These are phyloP conservation scores for Physella acuta DNA, from an alignment of 1,140 invertebrate genomes.

Conservation along the genomic window DNA sequence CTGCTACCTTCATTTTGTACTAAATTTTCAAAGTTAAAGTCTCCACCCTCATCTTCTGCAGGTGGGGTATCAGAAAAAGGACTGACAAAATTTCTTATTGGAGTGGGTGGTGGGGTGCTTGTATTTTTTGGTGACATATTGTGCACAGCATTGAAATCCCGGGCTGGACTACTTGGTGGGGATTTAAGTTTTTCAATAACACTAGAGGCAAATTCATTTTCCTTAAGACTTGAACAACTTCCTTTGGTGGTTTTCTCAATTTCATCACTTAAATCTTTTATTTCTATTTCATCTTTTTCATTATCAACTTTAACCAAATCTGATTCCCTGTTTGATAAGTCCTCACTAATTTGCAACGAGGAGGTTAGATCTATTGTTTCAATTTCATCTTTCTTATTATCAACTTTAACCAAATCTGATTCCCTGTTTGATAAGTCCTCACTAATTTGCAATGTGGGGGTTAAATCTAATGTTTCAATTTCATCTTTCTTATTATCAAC, in stretches of 20 bases:
- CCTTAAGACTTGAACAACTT: background rate
- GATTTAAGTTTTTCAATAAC: constrained; percentile 14
- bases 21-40: too few relatives aligned
- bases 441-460: too few relatives aligned
- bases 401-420: background rate
- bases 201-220: constrained; percentile 13
- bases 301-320: background rate
- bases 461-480: background rate
- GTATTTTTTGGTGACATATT: background rate
- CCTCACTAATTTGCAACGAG: background rate
- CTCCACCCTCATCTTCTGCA: too few relatives aligned
- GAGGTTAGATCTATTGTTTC: too few relatives aligned
- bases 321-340: background rate
- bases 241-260: background rate
- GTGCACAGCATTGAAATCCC: too few relatives aligned
- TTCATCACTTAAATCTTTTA: too few relatives aligned
- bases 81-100: background rate
- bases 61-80: too few relatives aligned
- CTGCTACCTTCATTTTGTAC: too few relatives aligned
- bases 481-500: background rate
- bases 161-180: background rate
- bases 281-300: background rate
- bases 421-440: background rate
- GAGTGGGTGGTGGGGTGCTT: background rate
- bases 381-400: background rate